These are phyloP conservation scores for Tauraco hartlaubi DNA, from an alignment of 2,797 vertebrate genomes.

Conservation along the genomic window DNA sequence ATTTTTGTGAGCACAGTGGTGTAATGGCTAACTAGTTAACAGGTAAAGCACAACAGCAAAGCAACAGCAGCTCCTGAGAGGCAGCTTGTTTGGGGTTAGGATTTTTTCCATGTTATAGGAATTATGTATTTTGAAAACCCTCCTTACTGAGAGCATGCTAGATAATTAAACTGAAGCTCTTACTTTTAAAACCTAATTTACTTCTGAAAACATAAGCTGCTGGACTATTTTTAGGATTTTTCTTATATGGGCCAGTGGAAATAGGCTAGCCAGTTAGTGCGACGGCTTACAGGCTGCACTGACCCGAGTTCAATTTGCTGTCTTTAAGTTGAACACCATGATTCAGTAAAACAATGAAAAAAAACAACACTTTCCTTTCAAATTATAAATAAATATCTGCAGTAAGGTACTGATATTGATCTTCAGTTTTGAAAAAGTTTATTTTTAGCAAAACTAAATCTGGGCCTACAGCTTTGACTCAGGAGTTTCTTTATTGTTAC, in stretches of 20 bases:
- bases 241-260: slow-evolving; percentile 41
- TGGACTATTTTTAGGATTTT: slow-evolving; percentile 49
- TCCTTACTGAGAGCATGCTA: not conserved
- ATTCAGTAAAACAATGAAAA: not conserved
- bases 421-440: not conserved
- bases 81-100: not conserved
- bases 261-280: slow-evolving; percentile 33
- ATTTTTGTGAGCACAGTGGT: not conserved
- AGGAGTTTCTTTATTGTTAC: not conserved
- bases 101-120: not conserved
- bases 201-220: slow-evolving; percentile 9
- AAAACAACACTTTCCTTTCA: not conserved
- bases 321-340: not conserved
- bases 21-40: not conserved
- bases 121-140: not conserved
- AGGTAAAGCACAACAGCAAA: not conserved
- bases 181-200: slow-evolving; percentile 61
- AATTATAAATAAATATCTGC: not conserved
- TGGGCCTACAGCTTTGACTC: not conserved
- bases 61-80: not conserved
- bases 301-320: not conserved
- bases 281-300: not conserved
- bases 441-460: not conserved
- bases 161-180: slow-evolving; percentile 45
- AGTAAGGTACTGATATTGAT: not conserved